A percentile compares a stretch with the other conserved stretches of the same genome.
phyloP scores from a whole-genome alignment of 2,888 invertebrate genomes.

The Augiades crinisus region DNA sequence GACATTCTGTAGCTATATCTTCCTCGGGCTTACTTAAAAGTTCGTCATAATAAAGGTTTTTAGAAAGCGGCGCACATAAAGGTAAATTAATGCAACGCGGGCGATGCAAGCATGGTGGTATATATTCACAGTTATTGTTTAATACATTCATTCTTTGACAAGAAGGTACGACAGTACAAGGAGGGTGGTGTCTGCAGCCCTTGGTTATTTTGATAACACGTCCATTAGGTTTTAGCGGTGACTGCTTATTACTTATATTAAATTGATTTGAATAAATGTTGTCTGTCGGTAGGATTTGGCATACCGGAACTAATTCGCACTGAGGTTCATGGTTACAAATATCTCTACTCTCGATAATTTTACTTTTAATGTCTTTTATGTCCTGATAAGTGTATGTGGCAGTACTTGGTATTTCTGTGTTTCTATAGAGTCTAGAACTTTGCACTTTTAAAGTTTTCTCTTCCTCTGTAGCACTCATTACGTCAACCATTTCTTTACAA shows the following conservation, averaged over 20 bases:
- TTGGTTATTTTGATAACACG: constrained; percentile 63
- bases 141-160: constrained; percentile 64
- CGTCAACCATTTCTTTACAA: constrained; percentile 58
- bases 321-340: constrained; percentile 55
- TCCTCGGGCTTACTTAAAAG: constrained; percentile 39
- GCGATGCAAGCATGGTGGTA: constrained; percentile 64
- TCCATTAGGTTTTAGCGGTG: constrained; percentile 41
- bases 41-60: constrained; percentile 53
- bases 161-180: constrained; percentile 69
- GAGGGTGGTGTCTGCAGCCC: constrained; percentile 70
- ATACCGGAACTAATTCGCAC: constrained; percentile 62
- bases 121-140: constrained; percentile 63
- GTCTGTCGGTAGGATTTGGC: constrained; percentile 57
- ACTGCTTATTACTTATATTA: constrained; percentile 42
- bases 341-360: constrained; percentile 38
- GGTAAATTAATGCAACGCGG: constrained; percentile 71
- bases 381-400: constrained; percentile 36
- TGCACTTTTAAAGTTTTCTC: constrained; percentile 44
- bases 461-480: constrained; percentile 53
- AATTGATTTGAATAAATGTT: constrained; percentile 37
- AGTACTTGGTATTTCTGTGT: constrained; percentile 37
- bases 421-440: constrained; percentile 38
- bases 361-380: constrained; percentile 32
- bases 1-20: constrained; percentile 42
- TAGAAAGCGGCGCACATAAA: constrained; percentile 60